Evolutionary conservation across 2,797 vertebrate genomes (phyloP).

Genomic region (Sarcophilus harrisii): DNA sequence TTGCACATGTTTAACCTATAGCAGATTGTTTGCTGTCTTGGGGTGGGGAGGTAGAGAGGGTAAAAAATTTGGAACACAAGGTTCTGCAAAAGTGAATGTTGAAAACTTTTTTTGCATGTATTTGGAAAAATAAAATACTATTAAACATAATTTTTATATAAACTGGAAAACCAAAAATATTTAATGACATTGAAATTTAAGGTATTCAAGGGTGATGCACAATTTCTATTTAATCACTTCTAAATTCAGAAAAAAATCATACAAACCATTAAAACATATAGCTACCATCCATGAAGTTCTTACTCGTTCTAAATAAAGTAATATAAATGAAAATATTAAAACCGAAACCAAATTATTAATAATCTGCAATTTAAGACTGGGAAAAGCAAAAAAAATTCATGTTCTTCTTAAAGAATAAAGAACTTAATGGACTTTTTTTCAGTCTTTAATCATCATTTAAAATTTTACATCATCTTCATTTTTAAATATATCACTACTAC

Average conservation of each 20-base stretch:
- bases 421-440: conserved; percentile 46
- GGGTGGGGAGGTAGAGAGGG: no score
- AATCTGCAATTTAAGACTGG: conserved; percentile 40
- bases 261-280: conserved; percentile 25
- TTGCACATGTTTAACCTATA: no score
- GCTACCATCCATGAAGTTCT: conserved; percentile 8
- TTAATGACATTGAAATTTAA: conserved; percentile 9
- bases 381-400: conserved; percentile 54
- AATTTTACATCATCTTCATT: not conserved
- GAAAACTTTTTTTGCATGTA: no score
- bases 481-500: not conserved
- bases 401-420: conserved; percentile 47
- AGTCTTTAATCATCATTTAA: conserved; percentile 26
- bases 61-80: no score
- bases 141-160: no score
- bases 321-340: conserved; percentile 47
- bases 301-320: conserved; percentile 19
- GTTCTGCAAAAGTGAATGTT: no score
- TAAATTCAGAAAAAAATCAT: conserved; percentile 47
- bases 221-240: conserved; percentile 45
- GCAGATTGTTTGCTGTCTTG: no score
- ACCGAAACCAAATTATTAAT: conserved; percentile 35
- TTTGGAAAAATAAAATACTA: no score
- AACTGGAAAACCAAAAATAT: not conserved
- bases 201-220: conserved; percentile 31